Percentiles rank a stretch among this genome's conserved stretches.
phyloP scores from a whole-genome alignment of 2,888 invertebrate genomes.

The Hedychridium roseum region DNA sequence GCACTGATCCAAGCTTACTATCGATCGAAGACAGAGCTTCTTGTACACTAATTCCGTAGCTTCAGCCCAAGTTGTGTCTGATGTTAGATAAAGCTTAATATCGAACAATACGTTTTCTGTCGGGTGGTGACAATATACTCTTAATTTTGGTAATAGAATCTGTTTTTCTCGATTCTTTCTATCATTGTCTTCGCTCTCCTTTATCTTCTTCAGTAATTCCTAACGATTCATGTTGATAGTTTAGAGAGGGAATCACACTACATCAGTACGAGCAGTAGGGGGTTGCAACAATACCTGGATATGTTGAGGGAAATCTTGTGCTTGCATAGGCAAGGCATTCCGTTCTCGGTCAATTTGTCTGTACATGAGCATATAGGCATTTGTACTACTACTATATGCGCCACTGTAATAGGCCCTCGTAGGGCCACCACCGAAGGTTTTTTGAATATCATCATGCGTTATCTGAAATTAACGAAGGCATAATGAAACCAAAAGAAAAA shows the following conservation, averaged over 20 bases:
- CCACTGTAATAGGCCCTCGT: slow-evolving; percentile 75
- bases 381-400: slow-evolving; percentile 81
- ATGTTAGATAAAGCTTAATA: slow-evolving; percentile 68
- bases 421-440: slow-evolving; percentile 81
- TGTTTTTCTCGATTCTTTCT: slow-evolving; percentile 69
- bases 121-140: slow-evolving; percentile 73
- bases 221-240: too few species aligned
- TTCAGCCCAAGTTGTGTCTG: slow-evolving; percentile 69
- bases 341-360: slow-evolving; percentile 74
- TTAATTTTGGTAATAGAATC: slow-evolving; percentile 71
- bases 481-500: too few species aligned
- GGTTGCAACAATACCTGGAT: slow-evolving; percentile 71
- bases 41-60: slow-evolving; percentile 70
- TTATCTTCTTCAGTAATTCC: slow-evolving; percentile 70
- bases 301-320: slow-evolving; percentile 79
- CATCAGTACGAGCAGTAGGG: too few species aligned
- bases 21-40: slow-evolving; percentile 68
- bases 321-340: slow-evolving; percentile 72
- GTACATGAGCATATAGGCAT: slow-evolving; percentile 93
- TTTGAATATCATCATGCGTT: slow-evolving; percentile 81
- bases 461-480: slow-evolving; percentile 73
- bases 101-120: slow-evolving; percentile 66
- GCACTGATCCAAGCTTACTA: slow-evolving; percentile 72
- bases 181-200: slow-evolving; percentile 73
- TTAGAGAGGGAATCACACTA: not conserved